Evolutionary conservation across 2,797 vertebrate species (phyloP), one percentile per base, ranked within the genome.

Genomic region (Microctenopoma lineatum): DNA sequence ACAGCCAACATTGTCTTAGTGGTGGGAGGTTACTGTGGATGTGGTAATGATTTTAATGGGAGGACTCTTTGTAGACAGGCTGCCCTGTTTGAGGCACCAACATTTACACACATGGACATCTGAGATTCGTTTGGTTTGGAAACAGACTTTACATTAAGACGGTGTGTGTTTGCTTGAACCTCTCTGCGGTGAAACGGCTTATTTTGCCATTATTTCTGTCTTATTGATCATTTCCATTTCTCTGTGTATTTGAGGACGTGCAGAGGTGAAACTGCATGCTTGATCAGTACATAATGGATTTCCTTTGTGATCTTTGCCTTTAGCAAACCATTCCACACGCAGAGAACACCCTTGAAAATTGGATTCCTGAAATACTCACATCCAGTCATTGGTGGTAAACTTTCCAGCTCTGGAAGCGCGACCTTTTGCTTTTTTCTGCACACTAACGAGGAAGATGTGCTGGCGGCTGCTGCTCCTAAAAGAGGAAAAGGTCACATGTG

Each of bases 401-500:
- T 69, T 63, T 68, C 45, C 21, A 2, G 4, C 50, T 81, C 86
- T 83, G 70, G 90, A 93, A 92, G 83, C 90, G 87, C 90, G 86
- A 62, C 67, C 74, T 67, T 89, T 88, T 83, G 86, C 90, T 92
- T 93, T 92, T 92, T 95, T 94, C 93, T 90, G 80, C 86, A 92
- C 90, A 84, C 84, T 90, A 92, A 66, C 4, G 26, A 68, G 62
- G 57, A 65, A 52, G 77, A 90, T 73, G 89, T 68, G 81, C 56
- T 92, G 0, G 85, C 21, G 14, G 79, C 87, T 72, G 91, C 93
- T 92, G 21, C 92, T 92, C 88, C 90, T 3, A 79, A 91, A 74
- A 90, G 87, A 92, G 93, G 51, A 66, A 96, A 93, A 89, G 81
- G 51, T 78, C 77, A 75, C 86, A 88, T 86, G 84, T 89, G 79